A percentile compares a stretch with the other conserved stretches of the same genome.
phyloP scores from a whole-genome alignment of 2,113 vertebrate species.

The Benitochromis conjunctus region DNA sequence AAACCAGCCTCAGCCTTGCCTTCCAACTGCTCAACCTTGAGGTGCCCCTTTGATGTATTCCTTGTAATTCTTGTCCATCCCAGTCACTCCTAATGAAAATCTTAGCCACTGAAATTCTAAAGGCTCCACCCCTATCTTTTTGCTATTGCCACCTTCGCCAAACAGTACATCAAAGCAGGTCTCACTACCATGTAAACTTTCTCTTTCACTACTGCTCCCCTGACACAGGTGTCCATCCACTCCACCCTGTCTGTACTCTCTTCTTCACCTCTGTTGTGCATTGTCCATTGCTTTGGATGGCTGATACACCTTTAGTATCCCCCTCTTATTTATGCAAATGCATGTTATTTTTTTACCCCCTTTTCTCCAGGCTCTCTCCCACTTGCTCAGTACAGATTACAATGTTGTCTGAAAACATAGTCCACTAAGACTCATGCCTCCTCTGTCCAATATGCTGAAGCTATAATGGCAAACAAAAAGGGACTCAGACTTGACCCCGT shows the following conservation, averaged over 20 bases:
- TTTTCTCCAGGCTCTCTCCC: not conserved
- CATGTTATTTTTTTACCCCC: not conserved
- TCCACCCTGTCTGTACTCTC: not conserved
- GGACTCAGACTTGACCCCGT: too few species aligned
- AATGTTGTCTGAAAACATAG: not conserved
- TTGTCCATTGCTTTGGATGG: not conserved
- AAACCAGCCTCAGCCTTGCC: not conserved
- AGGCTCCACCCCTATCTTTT: not conserved
- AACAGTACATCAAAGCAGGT: not conserved
- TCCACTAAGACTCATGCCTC: not conserved
- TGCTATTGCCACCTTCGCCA: not conserved
- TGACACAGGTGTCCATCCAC: not conserved
- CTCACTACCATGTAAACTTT: not conserved
- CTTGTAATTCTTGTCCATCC: not conserved
- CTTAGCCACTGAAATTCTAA: not conserved
- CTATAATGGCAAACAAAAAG: too few species aligned
- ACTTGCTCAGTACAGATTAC: not conserved
- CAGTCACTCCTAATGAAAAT: not conserved
- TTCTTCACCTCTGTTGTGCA: too few species aligned
- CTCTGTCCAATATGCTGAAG: not conserved
- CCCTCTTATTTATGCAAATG: not conserved
- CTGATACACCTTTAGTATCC: not conserved
- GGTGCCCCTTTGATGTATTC: not conserved
- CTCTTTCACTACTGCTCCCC: not conserved
- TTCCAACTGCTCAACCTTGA: not conserved